Percentiles rank a stretch among this genome's conserved stretches.
These are phyloP conservation scores for Drosophila anomalata DNA, from an alignment of 2,888 invertebrate genomes.

Conservation along the genomic window DNA sequence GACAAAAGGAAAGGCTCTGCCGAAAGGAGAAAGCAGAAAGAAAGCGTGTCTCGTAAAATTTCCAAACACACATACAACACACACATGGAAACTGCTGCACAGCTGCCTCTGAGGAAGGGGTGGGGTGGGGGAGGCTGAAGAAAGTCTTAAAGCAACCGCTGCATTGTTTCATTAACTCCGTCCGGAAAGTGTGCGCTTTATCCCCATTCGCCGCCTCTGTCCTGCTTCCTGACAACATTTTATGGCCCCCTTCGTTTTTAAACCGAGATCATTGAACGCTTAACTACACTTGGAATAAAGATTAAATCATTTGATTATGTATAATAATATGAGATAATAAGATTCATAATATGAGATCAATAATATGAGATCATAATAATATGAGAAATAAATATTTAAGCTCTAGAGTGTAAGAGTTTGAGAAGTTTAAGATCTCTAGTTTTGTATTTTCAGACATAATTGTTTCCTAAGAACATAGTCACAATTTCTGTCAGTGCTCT, in stretches of 20 bases:
- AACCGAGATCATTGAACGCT: constrained; percentile 70
- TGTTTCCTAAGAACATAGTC: background rate
- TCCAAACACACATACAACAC: constrained; percentile 41
- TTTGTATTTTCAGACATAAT: background rate
- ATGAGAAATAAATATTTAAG: background rate
- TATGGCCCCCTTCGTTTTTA: constrained; percentile 47
- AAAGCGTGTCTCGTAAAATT: constrained; percentile 57
- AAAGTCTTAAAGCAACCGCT: constrained; percentile 48
- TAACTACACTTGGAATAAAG: constrained; percentile 17
- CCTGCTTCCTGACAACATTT: constrained; percentile 53
- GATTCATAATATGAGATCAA: too few species aligned
- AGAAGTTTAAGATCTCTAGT: background rate
- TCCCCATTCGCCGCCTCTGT: constrained; percentile 13
- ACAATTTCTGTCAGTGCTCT: constrained; percentile 7
- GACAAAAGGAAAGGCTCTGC: constrained; percentile 38
- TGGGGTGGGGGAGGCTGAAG: constrained; percentile 1
- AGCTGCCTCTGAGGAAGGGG: background rate
- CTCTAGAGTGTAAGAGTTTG: background rate
- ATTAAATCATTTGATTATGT: rapidly evolving
- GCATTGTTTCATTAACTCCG: constrained; percentile 74
- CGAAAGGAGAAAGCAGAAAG: constrained; percentile 39
- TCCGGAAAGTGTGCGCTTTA: constrained; percentile 33
- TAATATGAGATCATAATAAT: too few species aligned
- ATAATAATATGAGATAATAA: background rate
- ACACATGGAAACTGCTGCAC: constrained; percentile 16